These are phyloP conservation scores for Diglossa cyanea DNA, from an alignment of 2,797 vertebrate species.

Conservation along the genomic window DNA sequence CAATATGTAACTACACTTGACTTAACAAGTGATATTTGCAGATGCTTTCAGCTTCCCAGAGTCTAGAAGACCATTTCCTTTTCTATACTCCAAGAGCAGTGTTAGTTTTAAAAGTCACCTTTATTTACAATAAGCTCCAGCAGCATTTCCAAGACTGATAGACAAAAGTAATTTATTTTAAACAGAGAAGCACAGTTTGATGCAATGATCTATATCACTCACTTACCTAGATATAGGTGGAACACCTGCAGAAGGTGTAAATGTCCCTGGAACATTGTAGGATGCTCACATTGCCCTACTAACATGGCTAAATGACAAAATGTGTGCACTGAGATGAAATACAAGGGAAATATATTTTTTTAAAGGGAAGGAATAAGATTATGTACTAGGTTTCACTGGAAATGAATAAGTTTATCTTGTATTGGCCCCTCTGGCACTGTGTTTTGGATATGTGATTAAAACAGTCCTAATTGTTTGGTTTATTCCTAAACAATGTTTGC, in stretches of 20 bases:
- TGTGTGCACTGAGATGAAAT: not conserved
- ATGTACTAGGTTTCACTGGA: not conserved
- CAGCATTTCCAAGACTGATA: not conserved
- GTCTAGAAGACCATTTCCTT: not conserved
- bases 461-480: not conserved
- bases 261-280: not conserved
- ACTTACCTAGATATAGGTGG: not conserved
- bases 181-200: not conserved
- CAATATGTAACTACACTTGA: constrained; percentile 8
- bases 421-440: not conserved
- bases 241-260: not conserved
- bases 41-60: not conserved
- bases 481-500: not conserved
- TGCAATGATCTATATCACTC: not conserved
- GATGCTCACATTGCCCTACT: not conserved
- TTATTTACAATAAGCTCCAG: not conserved
- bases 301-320: not conserved
- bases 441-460: not conserved
- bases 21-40: not conserved
- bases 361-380: not conserved
- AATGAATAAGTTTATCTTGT: not conserved
- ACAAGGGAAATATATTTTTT: not conserved
- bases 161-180: not conserved
- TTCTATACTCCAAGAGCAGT: not conserved
- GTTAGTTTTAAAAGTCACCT: not conserved